Conservation (phyloP, 2,888 invertebrate species). For the Nomada goodeniana region DNA sequence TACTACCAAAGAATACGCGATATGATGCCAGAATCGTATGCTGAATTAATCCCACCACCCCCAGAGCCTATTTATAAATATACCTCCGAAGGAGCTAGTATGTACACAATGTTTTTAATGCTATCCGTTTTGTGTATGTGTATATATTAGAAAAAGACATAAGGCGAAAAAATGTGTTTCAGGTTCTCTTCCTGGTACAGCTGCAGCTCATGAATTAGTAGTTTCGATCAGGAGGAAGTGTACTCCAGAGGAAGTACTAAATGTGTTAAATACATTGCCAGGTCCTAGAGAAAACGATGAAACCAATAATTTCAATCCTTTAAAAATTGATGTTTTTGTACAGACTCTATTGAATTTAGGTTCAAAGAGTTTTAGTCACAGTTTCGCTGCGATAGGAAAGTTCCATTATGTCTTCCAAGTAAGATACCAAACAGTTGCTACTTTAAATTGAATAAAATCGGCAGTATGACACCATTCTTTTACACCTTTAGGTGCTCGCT, state of each 20-base stretch:
- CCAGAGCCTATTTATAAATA: constrained; percentile 96
- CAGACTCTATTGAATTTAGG: constrained; percentile 97
- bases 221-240: constrained; percentile 95
- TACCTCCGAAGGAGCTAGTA: constrained; percentile 94
- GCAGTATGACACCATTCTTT: neutral
- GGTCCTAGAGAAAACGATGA: constrained; percentile 92
- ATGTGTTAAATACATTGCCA: constrained; percentile 94
- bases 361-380: constrained; percentile 98
- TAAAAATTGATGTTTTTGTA: constrained; percentile 99
- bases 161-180: constrained; percentile 67
- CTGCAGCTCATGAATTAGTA: constrained; percentile 94
- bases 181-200: constrained; percentile 92
- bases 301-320: constrained; percentile 91
- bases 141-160: neutral
- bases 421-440: constrained; percentile 21
- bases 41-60: constrained; percentile 92
- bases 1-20: constrained; percentile 97
- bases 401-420: constrained; percentile 96
- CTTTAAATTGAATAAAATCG: neutral
- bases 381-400: constrained; percentile 99
- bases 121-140: neutral
- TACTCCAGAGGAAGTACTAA: constrained; percentile 94
- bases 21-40: constrained; percentile 95
- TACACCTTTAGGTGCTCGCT: constrained; percentile 89
- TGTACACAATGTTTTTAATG: constrained; percentile 79